Evolutionary conservation across 2,113 vertebrate species (phyloP), one percentile per base, ranked within the genome.

Genomic region (Gopherus evgoodei): DNA sequence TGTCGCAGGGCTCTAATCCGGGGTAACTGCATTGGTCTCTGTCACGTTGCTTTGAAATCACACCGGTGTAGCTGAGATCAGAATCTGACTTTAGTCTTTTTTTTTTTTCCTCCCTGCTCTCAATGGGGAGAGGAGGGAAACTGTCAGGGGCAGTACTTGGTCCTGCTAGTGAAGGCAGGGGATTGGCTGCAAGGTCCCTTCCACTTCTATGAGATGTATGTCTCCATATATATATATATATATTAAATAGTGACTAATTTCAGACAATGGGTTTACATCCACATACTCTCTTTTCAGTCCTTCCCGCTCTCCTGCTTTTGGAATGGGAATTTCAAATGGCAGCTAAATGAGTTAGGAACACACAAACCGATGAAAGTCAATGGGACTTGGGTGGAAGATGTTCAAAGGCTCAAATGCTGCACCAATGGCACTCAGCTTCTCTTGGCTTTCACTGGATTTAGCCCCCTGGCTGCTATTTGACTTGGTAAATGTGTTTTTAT

Each of bases 401-500:
- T 38, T 11, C 17, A 72, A 72, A 10, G 65, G 65, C 17, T 17
- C 62, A 65, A 19, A 0, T 62, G 65, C 27, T 92, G 86, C 44
- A 5, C 25, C 59, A 44, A 11, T 21, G 35, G 31, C 50, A 57
- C 11, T 24, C 14, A 25, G 44, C 17, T 94, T 83, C 17, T 85
- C 49, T 24, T 78, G 44, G 72, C 5, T 47, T 92, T 82, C 10
- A 80, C 14, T 42, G 87, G 24, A 24, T 1, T 2, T 57, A 8
- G 2, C 88, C 87, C 49, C 11, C 7, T 76, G 25, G n/a, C n/a
- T 81, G 52, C 14, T 0, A 0, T 52, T 35, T 44, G 76, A 0
- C 80, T 47, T 76, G 38, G 42, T 44, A 76, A 76, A 16, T 52
- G 76, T 93, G 69, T 47, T 44, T 22, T 38, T 54, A 21, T 17